phyloP scores from a whole-genome alignment of 2,113 vertebrate species.

The Malaclemys terrapin region DNA sequence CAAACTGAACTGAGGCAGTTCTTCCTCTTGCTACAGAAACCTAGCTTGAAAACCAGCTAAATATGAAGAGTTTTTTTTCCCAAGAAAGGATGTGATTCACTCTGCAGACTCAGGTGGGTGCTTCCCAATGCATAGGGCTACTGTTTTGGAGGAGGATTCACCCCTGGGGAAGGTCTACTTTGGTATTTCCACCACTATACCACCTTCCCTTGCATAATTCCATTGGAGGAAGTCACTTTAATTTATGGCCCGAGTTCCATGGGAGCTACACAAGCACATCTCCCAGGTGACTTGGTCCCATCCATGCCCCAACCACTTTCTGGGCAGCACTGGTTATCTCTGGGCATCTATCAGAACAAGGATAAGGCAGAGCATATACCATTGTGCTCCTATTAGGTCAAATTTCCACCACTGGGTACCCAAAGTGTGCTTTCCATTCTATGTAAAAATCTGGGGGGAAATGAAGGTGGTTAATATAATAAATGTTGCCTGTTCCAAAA shows the following conservation, averaged over 20 bases:
- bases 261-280: background rate
- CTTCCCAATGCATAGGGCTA: background rate
- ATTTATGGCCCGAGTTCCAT: background rate
- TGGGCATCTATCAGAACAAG: background rate
- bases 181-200: background rate
- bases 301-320: accelerated
- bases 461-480: background rate
- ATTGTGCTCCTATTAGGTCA: background rate
- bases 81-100: background rate
- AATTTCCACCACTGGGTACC: background rate
- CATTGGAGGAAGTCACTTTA: background rate
- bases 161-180: background rate
- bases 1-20: background rate
- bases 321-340: accelerated
- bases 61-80: background rate
- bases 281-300: background rate
- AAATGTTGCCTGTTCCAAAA: background rate
- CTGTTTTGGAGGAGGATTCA: background rate
- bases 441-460: background rate
- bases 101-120: background rate
- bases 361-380: background rate
- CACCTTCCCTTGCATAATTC: background rate
- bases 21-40: background rate
- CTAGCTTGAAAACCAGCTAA: background rate
- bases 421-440: background rate